A percentile compares a stretch with the other conserved stretches of the same genome.
Evolutionary conservation across 2,888 invertebrate species (phyloP).

Genomic region (Cybosia mesomella): DNA sequence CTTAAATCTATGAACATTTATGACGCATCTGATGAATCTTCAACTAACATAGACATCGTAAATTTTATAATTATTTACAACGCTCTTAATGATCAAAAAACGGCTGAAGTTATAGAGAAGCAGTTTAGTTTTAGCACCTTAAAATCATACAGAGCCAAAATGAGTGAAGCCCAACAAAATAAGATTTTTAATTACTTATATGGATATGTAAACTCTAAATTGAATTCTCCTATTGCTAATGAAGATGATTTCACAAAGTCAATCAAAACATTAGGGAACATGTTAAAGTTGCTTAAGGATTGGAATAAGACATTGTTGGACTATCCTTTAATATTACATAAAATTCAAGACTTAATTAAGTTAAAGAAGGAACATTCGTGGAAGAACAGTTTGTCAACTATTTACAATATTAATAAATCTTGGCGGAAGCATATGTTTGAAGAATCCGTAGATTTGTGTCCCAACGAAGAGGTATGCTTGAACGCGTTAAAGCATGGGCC

Average conservation of each 20-base stretch:
- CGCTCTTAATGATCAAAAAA: conserved; percentile 51
- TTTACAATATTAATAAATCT: conserved; percentile 71
- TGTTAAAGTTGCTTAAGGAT: conserved; percentile 59
- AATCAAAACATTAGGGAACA: conserved; percentile 21
- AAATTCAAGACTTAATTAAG: conserved; percentile 61
- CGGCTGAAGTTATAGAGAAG: conserved; percentile 18
- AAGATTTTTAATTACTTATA: conserved; percentile 67
- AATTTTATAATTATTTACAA: conserved; percentile 62
- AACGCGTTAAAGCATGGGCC: conserved; percentile 75
- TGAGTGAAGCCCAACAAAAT: conserved; percentile 57
- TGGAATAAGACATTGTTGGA: conserved; percentile 66
- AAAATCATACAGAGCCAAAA: conserved; percentile 46
- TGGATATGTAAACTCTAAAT: conserved; percentile 44
- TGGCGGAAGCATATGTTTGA: conserved; percentile 72
- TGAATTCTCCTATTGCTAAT: conserved; percentile 32
- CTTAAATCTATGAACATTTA: conserved; percentile 66
- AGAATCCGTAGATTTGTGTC: conserved; percentile 65
- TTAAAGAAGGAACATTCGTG: conserved; percentile 60
- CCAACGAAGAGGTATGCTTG: conserved; percentile 63
- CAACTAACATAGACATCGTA: conserved; percentile 35
- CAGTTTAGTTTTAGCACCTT: conserved; percentile 23
- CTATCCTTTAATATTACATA: conserved; percentile 60
- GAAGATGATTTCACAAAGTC: conserved; percentile 2
- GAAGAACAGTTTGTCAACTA: conserved; percentile 51
- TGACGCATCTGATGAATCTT: conserved; percentile 39